Evolutionary conservation across 2,888 invertebrate genomes (phyloP), one percentile per base, ranked within the genome.

Genomic region (Tetramorium bicarinatum): DNA sequence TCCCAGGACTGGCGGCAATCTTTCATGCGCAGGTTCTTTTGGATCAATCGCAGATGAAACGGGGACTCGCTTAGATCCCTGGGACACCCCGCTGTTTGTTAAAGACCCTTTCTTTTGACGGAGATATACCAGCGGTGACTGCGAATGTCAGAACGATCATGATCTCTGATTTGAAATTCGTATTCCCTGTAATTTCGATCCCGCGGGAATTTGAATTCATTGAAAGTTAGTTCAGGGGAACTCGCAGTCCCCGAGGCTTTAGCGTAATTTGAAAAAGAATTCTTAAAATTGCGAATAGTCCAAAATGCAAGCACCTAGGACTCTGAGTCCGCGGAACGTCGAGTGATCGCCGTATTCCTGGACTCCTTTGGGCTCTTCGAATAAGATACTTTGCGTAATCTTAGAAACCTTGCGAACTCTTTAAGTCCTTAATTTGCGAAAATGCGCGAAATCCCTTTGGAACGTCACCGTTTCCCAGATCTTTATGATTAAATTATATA

Each of bases 401-500:
- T 64, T 21, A 64, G 38, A 38, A 64, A 76, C 25, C 49, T 41
- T 52, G 49, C 25, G 64, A 64, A 47, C 44, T 34, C 21, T 75
- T 61, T 47, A n/a, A 56, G 7, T 44, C 41, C 29, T 41, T 54
- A 44, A 69, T 54, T 69, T 56, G 21, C 38, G 8, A n/a, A 44
- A 67, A 52, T 18, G 66, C 3, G 29, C 41, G 44, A 29, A 47
- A 75, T 34, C 61, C 29, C 21, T 52, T 52, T 52, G 29, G 6
- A 47, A 47, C 13, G 7, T 38, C 15, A 47, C 18, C 69, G 29
- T 49, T 38, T 44, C 56, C 71, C 44, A 64, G 6, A 72, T 47
- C 47, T 38, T 59, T 80, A 59, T 47, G 15, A 41, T 72, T 80
- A 59, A 21, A 72, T 52, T 80, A 59, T 54, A 34, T 72, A 59